Percentiles rank a stretch among this genome's conserved stretches.
These are phyloP conservation scores for Stegophylla sp. DNA, from an alignment of 2,888 invertebrate genomes.

Conservation along the genomic window DNA sequence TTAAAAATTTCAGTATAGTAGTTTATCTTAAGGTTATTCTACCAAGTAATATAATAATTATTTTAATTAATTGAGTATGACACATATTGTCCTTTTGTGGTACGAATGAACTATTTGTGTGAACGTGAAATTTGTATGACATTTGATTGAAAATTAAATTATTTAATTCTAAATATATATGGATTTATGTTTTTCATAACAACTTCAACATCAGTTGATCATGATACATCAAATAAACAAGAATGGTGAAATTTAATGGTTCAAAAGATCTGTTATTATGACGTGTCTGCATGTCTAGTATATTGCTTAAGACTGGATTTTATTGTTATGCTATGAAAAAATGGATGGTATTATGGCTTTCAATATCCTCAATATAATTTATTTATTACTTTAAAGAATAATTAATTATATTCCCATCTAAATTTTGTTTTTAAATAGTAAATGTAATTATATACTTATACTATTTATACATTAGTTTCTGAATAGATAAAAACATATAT, in stretches of 20 bases:
- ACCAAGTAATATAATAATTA: neutral
- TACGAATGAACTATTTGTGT: conserved; percentile 38
- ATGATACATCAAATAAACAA: conserved; percentile 4
- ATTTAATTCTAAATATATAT: conserved; percentile 24
- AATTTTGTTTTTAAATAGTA: conserved; percentile 1
- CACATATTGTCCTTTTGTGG: conserved; percentile 8
- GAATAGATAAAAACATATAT: conserved; percentile 8
- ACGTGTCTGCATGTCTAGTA: conserved; percentile 39
- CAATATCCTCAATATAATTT: conserved; percentile 31
- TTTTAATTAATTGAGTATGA: conserved; percentile 1
- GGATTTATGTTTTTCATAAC: conserved; percentile 7
- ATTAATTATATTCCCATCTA: conserved; percentile 9
- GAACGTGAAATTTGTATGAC: conserved; percentile 48
- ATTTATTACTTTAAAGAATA: conserved; percentile 10
- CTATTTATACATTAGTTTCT: conserved; percentile 3
- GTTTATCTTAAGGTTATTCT: conserved; percentile 11
- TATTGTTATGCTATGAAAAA: conserved; percentile 18
- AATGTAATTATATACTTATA: conserved; percentile 4
- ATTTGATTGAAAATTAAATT: conserved; percentile 46
- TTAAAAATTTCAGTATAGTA: neutral
- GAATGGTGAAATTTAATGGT: neutral
- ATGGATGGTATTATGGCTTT: conserved; percentile 55
- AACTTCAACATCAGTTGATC: neutral
- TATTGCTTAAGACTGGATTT: conserved; percentile 40
- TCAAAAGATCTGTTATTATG: conserved; percentile 2